Evolutionary conservation across 2,113 vertebrate genomes (phyloP), one percentile per base, ranked within the genome.

Genomic region (Rafetus swinhoei): DNA sequence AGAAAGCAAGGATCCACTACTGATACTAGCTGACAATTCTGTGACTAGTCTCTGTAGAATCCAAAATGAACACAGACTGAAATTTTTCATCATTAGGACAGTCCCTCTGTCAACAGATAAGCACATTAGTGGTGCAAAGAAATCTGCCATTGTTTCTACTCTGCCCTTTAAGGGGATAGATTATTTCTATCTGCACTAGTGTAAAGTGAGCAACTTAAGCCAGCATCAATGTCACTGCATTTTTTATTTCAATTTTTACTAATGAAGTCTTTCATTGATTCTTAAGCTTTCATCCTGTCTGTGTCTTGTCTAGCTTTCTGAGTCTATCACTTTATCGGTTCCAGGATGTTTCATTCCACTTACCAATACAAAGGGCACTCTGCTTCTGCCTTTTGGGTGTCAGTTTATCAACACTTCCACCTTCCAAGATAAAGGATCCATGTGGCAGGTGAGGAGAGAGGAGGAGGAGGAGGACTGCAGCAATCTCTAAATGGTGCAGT

Each of bases 1-100:
- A 22, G 9, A 0, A 0, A 1, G 2, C 25, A 84, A 93, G 12
- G 1, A 54, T 9, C 25, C 18, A 12, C 21, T 2, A 6, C 5
- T 29, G 22, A n/a, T 35, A 7, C 80, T 57, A 74, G 45, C 32
- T 8, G 25, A 24, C 19, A 22, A 15, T 35, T 81, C 50, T 11
- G 29, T 0, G 0, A 4, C 5, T 57, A 21, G 4, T 21, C 29
- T 57, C 12, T 14, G 80, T 27, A 1, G 0, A 35, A 16, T 12
- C 25, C 14, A 86, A 59, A 39, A 77, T 6, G 2, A 27, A 65
- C 25, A 21, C 3, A 8, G 22, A 69, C 29, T 24, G 35, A 86
- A 90, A 56, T 18, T 79, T 1, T 50, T 77, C 45, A 24, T 50
- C 24, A 74, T 6, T 56, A 79, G 7, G 81, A 19, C 24, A 76